Evolutionary conservation across 2,797 vertebrate genomes (phyloP).

Genomic region (Podarcis siculus): DNA sequence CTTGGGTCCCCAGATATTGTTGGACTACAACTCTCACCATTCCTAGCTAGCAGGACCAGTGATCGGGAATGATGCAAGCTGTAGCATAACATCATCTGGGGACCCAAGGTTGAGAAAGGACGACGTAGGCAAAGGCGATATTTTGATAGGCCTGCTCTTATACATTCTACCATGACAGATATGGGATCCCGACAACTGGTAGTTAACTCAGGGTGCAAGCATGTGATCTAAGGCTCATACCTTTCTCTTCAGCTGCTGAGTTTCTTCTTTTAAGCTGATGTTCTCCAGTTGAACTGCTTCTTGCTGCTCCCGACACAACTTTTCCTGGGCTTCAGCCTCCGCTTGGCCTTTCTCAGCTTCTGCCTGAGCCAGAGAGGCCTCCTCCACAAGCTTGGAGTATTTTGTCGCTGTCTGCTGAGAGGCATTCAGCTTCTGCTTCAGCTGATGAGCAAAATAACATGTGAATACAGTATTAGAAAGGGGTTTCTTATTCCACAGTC

Average conservation of each 20-base stretch:
- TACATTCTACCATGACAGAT: no score
- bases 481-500: neutral
- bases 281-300: constrained; percentile 69
- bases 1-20: no score
- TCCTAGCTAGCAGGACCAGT: no score
- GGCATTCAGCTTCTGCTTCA: constrained; percentile 77
- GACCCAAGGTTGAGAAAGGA: no score
- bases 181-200: no score
- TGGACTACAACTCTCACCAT: no score
- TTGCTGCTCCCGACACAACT: constrained; percentile 67
- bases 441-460: constrained; percentile 53
- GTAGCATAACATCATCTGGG: no score
- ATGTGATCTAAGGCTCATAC: constrained; percentile 40
- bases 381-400: constrained; percentile 70
- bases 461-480: neutral
- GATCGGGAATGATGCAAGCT: no score
- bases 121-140: neutral
- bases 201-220: neutral
- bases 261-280: constrained; percentile 69
- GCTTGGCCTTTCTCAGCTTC: constrained; percentile 74
- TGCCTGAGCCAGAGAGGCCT: constrained; percentile 58
- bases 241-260: constrained; percentile 74
- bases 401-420: constrained; percentile 78
- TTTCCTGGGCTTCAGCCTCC: constrained; percentile 70
- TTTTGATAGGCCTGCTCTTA: no score